Evolutionary conservation across 2,888 invertebrate species (phyloP).

Genomic region (Drosophila phalerata): DNA sequence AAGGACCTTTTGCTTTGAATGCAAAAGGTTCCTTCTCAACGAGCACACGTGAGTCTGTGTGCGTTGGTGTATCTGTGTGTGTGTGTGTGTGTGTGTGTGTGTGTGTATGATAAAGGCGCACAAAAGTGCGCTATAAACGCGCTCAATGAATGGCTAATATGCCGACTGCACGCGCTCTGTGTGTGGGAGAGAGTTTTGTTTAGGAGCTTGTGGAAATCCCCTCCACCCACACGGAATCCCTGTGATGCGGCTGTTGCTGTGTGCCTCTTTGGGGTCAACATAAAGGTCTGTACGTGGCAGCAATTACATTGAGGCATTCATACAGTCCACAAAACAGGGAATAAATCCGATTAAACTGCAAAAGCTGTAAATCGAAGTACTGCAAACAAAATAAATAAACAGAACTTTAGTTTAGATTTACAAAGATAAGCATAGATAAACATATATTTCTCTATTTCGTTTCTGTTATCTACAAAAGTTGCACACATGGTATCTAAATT

Average conservation of each 20-base stretch:
- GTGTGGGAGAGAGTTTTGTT: not conserved
- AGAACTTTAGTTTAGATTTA: conserved; percentile 5
- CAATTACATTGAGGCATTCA: conserved; percentile 57
- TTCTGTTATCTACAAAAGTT: not conserved
- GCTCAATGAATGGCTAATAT: conserved; percentile 78
- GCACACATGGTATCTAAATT: not conserved
- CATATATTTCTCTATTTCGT: not conserved
- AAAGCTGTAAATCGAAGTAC: conserved; percentile 35
- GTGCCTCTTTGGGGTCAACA: conserved; percentile 44
- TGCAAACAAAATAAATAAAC: conserved; percentile 9
- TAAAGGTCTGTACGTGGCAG: conserved; percentile 55
- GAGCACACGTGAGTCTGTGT: conserved; percentile 15
- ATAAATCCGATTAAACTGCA: conserved; percentile 47
- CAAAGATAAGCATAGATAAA: not conserved
- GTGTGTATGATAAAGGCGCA: conserved; percentile 37
- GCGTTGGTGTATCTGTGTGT: not conserved
- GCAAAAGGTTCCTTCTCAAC: conserved; percentile 55
- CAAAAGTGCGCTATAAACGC: conserved; percentile 77
- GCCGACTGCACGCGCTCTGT: conserved; percentile 63
- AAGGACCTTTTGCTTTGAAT: conserved; percentile 78
- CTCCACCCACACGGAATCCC: too few species aligned
- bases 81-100: conserved; percentile 16
- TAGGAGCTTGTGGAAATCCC: not conserved
- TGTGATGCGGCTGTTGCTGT: conserved; percentile 14
- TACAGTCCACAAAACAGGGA: conserved; percentile 24